phyloP scores from a whole-genome alignment of 2,888 invertebrate genomes.

The Athalia circularis region DNA sequence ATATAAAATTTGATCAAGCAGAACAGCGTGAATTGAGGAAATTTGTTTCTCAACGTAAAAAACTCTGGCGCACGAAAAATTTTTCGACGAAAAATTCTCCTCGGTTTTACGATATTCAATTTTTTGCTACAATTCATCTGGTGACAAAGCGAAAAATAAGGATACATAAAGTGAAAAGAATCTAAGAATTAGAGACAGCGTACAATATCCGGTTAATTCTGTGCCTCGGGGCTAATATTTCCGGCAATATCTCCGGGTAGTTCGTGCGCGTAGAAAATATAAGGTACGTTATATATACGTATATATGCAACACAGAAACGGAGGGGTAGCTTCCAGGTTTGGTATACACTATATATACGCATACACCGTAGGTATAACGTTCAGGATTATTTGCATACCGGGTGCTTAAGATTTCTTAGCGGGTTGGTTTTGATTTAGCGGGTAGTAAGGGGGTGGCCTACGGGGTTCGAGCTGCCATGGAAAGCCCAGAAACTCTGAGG shows the following conservation, averaged over 20 bases:
- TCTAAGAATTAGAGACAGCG: not conserved
- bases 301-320: too few species aligned
- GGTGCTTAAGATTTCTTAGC: constrained; percentile 66
- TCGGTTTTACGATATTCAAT: too few species aligned
- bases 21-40: too few species aligned
- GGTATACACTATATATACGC: not conserved
- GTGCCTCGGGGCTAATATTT: constrained; percentile 15
- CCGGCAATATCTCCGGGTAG: constrained; percentile 16
- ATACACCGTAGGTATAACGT: not conserved
- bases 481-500: constrained; percentile 6
- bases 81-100: too few species aligned
- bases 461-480: constrained; percentile 24
- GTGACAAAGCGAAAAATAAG: not conserved
- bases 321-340: too few species aligned
- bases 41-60: too few species aligned
- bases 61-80: too few species aligned
- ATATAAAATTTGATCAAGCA: too few species aligned
- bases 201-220: not conserved
- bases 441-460: not conserved
- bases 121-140: too few species aligned
- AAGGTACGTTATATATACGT: too few species aligned
- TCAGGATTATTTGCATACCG: constrained; percentile 65
- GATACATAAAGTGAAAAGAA: not conserved
- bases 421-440: constrained; percentile 70
- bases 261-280: too few species aligned